Base-by-base conservation (phyloP, 2,888 invertebrate species). In the Drosophila limbata region DNA sequence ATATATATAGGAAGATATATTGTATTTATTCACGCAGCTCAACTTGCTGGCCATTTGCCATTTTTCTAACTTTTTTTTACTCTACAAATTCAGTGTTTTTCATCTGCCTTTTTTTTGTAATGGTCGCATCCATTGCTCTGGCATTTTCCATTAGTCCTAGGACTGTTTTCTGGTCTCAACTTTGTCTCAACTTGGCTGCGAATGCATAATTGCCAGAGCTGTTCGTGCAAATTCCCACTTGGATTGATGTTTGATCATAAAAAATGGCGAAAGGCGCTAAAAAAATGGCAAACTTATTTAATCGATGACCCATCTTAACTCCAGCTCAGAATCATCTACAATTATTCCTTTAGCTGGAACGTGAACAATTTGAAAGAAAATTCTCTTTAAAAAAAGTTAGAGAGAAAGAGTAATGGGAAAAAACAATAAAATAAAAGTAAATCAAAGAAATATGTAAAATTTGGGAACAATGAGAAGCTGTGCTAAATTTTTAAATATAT, bases 31-130 rank as follows among this genome's bases (percentile, higher is more conserved):
- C 59, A 63, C 50, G 57, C 65, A 73, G 50, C 39, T 69, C 59
- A 48, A 78, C 45, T 74, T 65, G 57, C 60, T 77, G 76, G 76
- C 79, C 65, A 60, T 21, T 70, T 77, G 74, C 76, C 74, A 74
- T 62, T 63, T 63, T 42, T 13, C 42, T 11, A 10, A 4, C 11
- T 15, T 40, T 59, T 17, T 57, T 17, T 19, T 44, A n/a, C 31
- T 53, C 61, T 35, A 33, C 1, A 63, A 48, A 51, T 45, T 25
- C 51, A 9, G 19, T 19, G n/a, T 35, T 17, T 17, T 21, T 10
- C 50, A 31, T 11, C 11, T 25, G 15, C 9, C 8, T n/a, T n/a
- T 40, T 50, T 37, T 42, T 44, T 53, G 57, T 21, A 47, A 65
- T 42, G 42, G 61, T 44, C 55, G 68, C 59, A 19, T 40, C 47